Evolutionary conservation across 2,113 vertebrate genomes (phyloP), one percentile per base, ranked within the genome.

Genomic region (Aspidoscelis tigris): DNA sequence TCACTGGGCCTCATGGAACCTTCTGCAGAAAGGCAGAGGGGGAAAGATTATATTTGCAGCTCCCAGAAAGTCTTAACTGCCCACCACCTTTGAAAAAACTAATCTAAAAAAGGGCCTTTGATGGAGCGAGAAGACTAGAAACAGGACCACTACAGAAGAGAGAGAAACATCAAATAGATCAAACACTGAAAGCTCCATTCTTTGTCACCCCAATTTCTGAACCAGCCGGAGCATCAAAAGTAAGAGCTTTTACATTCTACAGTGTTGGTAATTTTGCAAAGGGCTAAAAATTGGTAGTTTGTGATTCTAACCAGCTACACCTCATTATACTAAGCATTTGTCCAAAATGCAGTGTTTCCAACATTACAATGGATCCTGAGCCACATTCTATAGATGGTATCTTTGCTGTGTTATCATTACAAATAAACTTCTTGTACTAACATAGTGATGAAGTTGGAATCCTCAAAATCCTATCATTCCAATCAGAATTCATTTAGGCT

Each of bases 1-100:
- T 98, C 98, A 3, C 94, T 98, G 84, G 97, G 97, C 88, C 97
- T 96, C 93, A 96, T 94, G 72, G 96, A 95, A 50, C 97, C 96
- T 93, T 98, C 98, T 98, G 91, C n/a, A 80, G 86, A 64, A 87
- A 94, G 47, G 70, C 44, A 84, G 55, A 55, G 4, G 24, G 21
- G 71, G 55, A 44, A 83, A 84, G 33, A 69, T 69, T 44, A 78
- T 16, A 64, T 22, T 24, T 41, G 11, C 18, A 44, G 26, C 5
- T 11, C 7, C 7, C 64, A 61, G 58, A 50, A 77, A 41, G 50
- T 7, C 68, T 43, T 64, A 33, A 6, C 41, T n/a, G 77, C 26
- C 79, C 20, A 5, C n/a, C 43, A 50, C 61, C 11, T 0, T 61
- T 61, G 3, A 16, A 16, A 16, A 16, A 12, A 58, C 7, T 8